phyloP scores from a whole-genome alignment of 2,888 invertebrate species.

The Mesorhabditis sp. region DNA sequence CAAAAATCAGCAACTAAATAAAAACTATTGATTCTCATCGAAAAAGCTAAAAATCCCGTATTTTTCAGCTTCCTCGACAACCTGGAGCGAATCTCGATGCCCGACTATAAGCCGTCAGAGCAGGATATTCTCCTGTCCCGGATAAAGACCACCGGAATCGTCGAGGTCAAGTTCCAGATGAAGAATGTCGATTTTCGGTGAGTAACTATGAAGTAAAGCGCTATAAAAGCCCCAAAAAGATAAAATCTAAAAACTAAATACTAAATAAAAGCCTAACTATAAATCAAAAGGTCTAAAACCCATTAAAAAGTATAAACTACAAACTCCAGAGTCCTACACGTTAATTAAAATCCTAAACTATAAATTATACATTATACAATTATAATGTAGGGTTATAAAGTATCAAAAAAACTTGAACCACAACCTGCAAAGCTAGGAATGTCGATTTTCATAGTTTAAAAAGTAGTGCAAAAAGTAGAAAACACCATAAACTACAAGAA shows the following conservation, averaged over 20 bases:
- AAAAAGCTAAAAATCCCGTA: not conserved
- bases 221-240: not conserved
- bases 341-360: no score
- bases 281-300: no score
- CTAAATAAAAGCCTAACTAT: not conserved
- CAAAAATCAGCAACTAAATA: no score
- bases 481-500: no score
- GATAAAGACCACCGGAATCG: slow-evolving; percentile 57
- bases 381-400: no score
- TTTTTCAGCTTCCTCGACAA: slow-evolving; percentile 50
- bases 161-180: slow-evolving; percentile 58
- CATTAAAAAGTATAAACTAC: no score
- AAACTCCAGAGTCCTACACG: no score
- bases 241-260: not conserved
- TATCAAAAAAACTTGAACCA: no score
- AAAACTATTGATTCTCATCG: not conserved
- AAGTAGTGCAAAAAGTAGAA: no score
- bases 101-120: slow-evolving; percentile 52
- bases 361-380: no score
- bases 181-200: slow-evolving; percentile 57
- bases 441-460: no score
- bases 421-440: no score
- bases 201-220: not conserved
- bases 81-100: slow-evolving; percentile 44
- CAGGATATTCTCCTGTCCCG: slow-evolving; percentile 55